Conservation (phyloP, 2,797 vertebrate genomes). For the Fistularia tabacaria region DNA sequence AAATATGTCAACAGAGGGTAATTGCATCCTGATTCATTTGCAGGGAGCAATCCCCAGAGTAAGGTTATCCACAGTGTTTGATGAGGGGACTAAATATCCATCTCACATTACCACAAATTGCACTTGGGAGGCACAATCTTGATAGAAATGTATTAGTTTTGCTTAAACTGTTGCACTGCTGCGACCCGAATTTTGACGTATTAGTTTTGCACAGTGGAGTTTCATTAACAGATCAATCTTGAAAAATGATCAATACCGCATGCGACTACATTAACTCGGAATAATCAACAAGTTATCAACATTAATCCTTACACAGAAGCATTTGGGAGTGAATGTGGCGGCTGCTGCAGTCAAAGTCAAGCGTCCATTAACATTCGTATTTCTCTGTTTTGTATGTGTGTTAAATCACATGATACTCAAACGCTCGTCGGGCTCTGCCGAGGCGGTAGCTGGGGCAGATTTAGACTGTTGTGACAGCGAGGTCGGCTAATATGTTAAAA, state of each 20-base stretch:
- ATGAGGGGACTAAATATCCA: conserved; percentile 16
- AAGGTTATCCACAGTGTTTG: conserved; percentile 2
- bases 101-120: conserved; percentile 3
- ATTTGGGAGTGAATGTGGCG: background rate
- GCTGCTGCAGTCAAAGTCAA: background rate
- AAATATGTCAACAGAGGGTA: conserved; percentile 26
- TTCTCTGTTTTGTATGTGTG: no score
- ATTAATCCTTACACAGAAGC: conserved; percentile 22
- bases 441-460: no score
- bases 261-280: conserved; percentile 42
- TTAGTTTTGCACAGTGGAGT: conserved; percentile 3
- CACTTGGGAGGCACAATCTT: background rate
- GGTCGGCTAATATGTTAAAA: no score
- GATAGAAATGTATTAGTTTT: conserved; percentile 8
- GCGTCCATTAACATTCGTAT: no score
- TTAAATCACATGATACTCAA: no score
- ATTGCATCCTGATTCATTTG: conserved; percentile 28
- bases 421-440: no score
- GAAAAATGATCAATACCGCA: conserved; percentile 36
- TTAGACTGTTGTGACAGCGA: no score
- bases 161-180: background rate
- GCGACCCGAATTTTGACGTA: conserved; percentile 4
- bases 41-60: background rate
- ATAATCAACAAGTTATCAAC: conserved; percentile 45
- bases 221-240: conserved; percentile 35